These are phyloP conservation scores for Leuciscus idus DNA, from an alignment of 2,113 vertebrate genomes.

Conservation along the genomic window DNA sequence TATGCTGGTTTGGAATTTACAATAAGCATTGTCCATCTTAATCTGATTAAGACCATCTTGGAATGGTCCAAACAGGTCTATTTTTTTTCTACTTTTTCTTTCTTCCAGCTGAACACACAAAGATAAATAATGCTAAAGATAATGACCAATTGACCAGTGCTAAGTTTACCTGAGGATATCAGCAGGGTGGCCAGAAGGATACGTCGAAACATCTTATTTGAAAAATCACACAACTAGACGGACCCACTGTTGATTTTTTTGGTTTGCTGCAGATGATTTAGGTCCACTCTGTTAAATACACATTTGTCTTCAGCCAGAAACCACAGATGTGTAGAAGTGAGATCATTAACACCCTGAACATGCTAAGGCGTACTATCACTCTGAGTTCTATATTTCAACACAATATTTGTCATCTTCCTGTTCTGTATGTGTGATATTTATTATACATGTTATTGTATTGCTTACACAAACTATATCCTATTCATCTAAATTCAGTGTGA, in stretches of 20 bases:
- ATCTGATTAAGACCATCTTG: too few relatives aligned
- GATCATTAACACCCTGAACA: neutral
- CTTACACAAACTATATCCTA: neutral
- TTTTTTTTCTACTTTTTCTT: neutral
- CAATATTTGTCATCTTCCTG: neutral
- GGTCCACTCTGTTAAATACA: neutral
- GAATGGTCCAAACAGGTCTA: neutral
- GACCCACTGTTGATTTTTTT: neutral
- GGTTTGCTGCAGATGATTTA: neutral
- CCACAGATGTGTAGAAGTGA: neutral
- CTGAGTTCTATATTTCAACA: too few relatives aligned
- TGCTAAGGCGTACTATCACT: neutral
- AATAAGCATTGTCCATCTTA: neutral
- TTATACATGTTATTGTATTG: neutral
- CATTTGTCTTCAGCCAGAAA: neutral
- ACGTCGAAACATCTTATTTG: neutral
- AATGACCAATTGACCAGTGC: neutral
- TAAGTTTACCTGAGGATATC: slow-evolving; percentile 18
- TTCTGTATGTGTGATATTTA: neutral
- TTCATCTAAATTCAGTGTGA: neutral
- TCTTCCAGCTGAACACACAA: too few relatives aligned
- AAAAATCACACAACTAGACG: neutral
- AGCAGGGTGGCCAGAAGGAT: neutral
- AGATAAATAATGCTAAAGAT: neutral
- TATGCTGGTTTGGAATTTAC: neutral